Evolutionary conservation across 1,140 invertebrate species (phyloP).

Genomic region (Bombus confusus): DNA sequence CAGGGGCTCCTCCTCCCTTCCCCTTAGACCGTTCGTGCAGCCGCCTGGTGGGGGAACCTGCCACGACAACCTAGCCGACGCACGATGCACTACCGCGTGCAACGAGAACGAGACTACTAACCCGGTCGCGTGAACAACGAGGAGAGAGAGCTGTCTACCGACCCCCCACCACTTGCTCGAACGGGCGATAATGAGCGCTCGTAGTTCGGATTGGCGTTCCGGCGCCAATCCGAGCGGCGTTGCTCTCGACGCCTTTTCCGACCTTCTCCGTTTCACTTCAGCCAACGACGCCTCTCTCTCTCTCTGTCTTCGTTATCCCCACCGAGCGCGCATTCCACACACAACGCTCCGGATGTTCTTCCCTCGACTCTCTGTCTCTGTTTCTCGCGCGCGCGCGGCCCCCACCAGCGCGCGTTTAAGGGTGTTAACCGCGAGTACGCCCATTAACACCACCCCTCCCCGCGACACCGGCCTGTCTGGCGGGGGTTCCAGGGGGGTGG

Average conservation of each 20-base stretch:
- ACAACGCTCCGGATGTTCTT: slow-evolving; percentile 41
- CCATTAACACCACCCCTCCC: slow-evolving; percentile 80
- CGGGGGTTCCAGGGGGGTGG: neutral
- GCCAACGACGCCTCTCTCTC: neutral
- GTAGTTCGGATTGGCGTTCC: slow-evolving; percentile 80
- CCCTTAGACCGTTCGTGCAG: slow-evolving; percentile 58
- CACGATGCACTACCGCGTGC: slow-evolving; percentile 4
- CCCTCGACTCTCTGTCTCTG: slow-evolving; percentile 8
- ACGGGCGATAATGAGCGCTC: slow-evolving; percentile 81
- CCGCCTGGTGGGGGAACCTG: slow-evolving; percentile 43
- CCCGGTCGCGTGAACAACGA: neutral
- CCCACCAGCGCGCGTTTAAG: slow-evolving; percentile 62
- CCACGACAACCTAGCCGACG: slow-evolving; percentile 8
- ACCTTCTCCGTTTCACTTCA: slow-evolving; percentile 64
- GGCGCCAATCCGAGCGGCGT: slow-evolving; percentile 80
- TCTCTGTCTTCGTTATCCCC: slow-evolving; percentile 50
- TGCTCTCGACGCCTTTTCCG: slow-evolving; percentile 81
- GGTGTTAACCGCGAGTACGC: slow-evolving; percentile 83
- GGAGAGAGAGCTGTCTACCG: slow-evolving; percentile 32
- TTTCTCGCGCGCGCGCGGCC: neutral
- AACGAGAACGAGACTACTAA: slow-evolving; percentile 25
- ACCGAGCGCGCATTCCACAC: slow-evolving; percentile 12
- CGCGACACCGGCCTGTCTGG: slow-evolving; percentile 2
- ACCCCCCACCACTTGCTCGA: slow-evolving; percentile 54
- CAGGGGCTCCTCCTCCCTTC: slow-evolving; percentile 80